Percentiles rank a stretch among this genome's conserved stretches.
These are phyloP conservation scores for Tiliacea citrago DNA, from an alignment of 2,888 invertebrate species.

Conservation along the genomic window DNA sequence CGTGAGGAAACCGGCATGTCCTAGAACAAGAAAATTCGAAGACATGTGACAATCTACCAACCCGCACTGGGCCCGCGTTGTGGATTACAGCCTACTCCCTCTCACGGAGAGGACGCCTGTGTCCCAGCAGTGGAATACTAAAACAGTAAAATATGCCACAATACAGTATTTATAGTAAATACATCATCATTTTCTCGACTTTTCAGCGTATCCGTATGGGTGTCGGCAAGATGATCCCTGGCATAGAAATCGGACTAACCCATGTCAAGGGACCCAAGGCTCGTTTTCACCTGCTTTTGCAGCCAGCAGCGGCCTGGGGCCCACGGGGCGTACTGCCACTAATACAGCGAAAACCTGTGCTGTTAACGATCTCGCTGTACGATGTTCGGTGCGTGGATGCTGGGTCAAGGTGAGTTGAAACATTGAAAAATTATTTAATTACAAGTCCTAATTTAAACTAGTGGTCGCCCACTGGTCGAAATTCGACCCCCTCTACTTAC, in stretches of 20 bases:
- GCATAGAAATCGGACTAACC: conserved; percentile 81
- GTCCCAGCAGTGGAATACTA: too few species aligned
- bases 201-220: conserved; percentile 76
- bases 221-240: conserved; percentile 75
- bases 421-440: too few species aligned
- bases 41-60: too few species aligned
- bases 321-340: conserved; percentile 77
- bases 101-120: too few species aligned
- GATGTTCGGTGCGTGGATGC: conserved; percentile 75
- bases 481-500: too few species aligned
- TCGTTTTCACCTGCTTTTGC: conserved; percentile 77
- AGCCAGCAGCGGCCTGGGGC: conserved; percentile 82
- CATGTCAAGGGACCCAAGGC: conserved; percentile 80
- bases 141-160: too few species aligned
- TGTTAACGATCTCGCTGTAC: conserved; percentile 80
- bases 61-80: too few species aligned
- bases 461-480: too few species aligned
- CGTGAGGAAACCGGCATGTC: too few species aligned
- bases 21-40: too few species aligned
- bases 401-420: conserved; percentile 73
- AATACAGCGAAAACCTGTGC: conserved; percentile 77
- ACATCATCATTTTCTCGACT: not conserved
- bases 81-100: too few species aligned
- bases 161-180: not conserved
- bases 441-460: too few species aligned